Conservation (phyloP, 2,888 invertebrate species). For the Gisinianus flammeolus region DNA sequence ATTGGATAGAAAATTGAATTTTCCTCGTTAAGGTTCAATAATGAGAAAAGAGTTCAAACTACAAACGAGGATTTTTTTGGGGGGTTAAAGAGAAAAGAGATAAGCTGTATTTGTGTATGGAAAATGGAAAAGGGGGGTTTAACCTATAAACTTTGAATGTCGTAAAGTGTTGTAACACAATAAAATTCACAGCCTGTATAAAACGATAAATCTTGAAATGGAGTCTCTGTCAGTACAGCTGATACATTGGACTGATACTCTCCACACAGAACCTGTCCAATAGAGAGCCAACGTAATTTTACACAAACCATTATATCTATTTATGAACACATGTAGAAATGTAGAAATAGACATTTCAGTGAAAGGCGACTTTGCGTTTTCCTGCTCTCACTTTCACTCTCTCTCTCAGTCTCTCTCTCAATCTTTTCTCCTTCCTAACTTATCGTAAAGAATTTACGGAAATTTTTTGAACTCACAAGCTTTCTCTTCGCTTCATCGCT, state of each 20-base stretch:
- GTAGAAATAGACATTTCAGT: background rate
- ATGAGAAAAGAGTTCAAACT: no score
- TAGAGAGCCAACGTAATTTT: conserved; percentile 2
- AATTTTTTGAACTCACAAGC: conserved; percentile 7
- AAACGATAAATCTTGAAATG: conserved; percentile 23
- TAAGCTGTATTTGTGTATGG: no score
- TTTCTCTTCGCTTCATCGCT: conserved; percentile 12
- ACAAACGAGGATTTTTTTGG: no score
- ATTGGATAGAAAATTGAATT: no score
- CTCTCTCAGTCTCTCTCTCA: background rate
- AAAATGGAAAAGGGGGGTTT: background rate
- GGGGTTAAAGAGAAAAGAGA: background rate
- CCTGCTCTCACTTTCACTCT: background rate
- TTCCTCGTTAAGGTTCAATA: no score
- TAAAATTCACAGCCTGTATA: conserved; percentile 33
- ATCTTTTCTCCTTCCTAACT: background rate
- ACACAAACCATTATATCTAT: conserved; percentile 11
- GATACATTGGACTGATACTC: conserved; percentile 5
- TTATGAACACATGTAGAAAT: conserved; percentile 14
- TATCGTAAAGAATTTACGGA: conserved; percentile 1
- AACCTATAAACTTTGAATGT: conserved; percentile 19
- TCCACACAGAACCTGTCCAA: background rate
- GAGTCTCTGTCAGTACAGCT: conserved; percentile 15
- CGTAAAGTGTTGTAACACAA: conserved; percentile 31
- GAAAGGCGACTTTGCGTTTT: background rate